phyloP scores from a whole-genome alignment of 2,888 invertebrate species.

The Andrena bicolor region DNA sequence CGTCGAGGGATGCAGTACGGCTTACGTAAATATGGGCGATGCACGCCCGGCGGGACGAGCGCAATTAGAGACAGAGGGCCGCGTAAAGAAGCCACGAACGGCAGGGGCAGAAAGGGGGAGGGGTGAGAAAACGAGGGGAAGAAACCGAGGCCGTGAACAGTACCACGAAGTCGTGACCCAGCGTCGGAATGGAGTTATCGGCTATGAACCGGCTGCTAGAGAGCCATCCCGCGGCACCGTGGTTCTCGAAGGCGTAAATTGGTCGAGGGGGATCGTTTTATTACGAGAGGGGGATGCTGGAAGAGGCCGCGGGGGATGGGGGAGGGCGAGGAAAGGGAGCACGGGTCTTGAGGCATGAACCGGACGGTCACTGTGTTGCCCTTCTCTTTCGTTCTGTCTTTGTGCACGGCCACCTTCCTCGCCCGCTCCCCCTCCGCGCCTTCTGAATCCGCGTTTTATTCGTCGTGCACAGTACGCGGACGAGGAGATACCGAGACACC shows the following conservation, averaged over 20 bases:
- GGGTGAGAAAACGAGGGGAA: constrained; percentile 32
- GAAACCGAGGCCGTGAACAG: constrained; percentile 55
- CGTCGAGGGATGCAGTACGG: constrained; percentile 35
- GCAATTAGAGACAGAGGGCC: constrained; percentile 67
- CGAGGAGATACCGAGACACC: constrained; percentile 58
- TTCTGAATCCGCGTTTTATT: constrained; percentile 58
- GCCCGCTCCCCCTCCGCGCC: not conserved
- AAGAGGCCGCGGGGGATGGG: not conserved
- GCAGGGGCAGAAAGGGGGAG: not conserved
- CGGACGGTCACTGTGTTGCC: constrained; percentile 48
- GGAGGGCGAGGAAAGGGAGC: constrained; percentile 24
- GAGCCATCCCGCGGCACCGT: constrained; percentile 63
- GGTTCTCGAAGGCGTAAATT: constrained; percentile 76
- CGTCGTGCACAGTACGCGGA: constrained; percentile 51
- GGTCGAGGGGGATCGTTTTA: constrained; percentile 74
- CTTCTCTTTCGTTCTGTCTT: constrained; percentile 53
- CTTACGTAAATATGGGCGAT: constrained; percentile 64
- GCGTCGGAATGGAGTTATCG: constrained; percentile 79
- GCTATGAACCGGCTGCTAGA: constrained; percentile 73
- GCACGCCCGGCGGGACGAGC: constrained; percentile 55
- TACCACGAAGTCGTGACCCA: constrained; percentile 70
- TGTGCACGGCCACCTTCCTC: constrained; percentile 29
- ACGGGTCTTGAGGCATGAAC: constrained; percentile 57
- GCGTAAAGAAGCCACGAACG: constrained; percentile 29
- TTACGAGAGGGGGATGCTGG: constrained; percentile 60